Conservation (phyloP, 2,113 vertebrate species). For the Isichthys henryi region DNA sequence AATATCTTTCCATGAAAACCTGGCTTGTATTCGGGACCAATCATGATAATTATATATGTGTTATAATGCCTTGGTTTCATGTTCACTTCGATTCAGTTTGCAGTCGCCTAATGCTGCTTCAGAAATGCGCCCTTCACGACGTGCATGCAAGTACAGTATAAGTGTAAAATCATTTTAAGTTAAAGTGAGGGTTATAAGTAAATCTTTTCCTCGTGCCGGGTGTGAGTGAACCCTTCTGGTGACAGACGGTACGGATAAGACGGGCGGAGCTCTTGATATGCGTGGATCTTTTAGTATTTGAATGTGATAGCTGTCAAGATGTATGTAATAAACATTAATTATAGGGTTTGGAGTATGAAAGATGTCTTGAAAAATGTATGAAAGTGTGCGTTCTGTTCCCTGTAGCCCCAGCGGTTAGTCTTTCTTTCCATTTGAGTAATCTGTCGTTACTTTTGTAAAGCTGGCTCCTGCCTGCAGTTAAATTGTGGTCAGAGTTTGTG, state of each 20-base stretch:
- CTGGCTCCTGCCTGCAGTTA: neutral
- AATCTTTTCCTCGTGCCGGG: neutral
- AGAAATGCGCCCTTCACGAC: neutral
- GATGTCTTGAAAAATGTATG: neutral
- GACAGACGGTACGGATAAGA: neutral
- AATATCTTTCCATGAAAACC: neutral
- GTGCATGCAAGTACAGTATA: neutral
- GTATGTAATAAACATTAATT: neutral
- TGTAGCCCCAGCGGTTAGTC: neutral
- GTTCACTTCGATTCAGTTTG: neutral
- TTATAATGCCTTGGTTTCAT: neutral
- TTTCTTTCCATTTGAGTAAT: constrained; percentile 24
- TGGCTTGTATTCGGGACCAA: neutral
- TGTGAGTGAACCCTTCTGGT: neutral
- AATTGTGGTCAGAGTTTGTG: neutral
- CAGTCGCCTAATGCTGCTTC: neutral
- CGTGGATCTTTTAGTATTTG: neutral
- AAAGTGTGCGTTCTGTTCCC: neutral
- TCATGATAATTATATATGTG: neutral
- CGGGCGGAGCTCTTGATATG: neutral
- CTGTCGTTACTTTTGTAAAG: constrained; percentile 8
- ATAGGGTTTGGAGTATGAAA: neutral
- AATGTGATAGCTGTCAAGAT: neutral
- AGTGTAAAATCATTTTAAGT: neutral
- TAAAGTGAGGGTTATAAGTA: neutral